Conservation (phyloP, 2,888 invertebrate genomes). For the Palloptera scutellata region DNA sequence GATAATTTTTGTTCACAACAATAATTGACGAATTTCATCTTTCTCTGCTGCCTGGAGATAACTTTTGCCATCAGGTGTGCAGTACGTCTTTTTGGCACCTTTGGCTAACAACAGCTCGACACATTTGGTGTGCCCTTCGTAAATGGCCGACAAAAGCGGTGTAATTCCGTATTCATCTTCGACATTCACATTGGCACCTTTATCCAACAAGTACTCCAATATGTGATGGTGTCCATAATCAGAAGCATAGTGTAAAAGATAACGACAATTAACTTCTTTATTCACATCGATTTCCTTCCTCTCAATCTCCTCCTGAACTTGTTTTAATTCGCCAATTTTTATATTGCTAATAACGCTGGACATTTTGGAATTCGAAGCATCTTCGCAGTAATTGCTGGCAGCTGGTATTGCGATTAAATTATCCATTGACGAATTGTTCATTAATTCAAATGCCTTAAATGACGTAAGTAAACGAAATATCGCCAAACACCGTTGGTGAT, state of each 20-base stretch:
- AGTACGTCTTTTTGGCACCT: slow-evolving; percentile 84
- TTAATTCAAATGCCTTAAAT: no score
- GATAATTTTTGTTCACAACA: slow-evolving; percentile 45
- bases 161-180: slow-evolving; percentile 94
- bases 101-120: slow-evolving; percentile 84
- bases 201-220: slow-evolving; percentile 83
- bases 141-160: slow-evolving; percentile 91
- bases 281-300: slow-evolving; percentile 68
- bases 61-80: slow-evolving; percentile 85
- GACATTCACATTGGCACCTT: slow-evolving; percentile 95
- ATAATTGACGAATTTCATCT: slow-evolving; percentile 85
- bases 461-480: no score
- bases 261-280: slow-evolving; percentile 86
- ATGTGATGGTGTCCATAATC: slow-evolving; percentile 95
- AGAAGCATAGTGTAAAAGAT: slow-evolving; percentile 91
- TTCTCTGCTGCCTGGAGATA: slow-evolving; percentile 91
- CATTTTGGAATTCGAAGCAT: no score
- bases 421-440: no score
- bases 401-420: no score
- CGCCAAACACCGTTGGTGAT: no score
- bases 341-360: slow-evolving; percentile 67
- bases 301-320: slow-evolving; percentile 86
- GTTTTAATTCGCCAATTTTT: slow-evolving; percentile 92
- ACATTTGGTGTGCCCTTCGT: slow-evolving; percentile 94
- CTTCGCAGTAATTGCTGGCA: no score